Evolutionary conservation across 2,113 vertebrate genomes (phyloP), one percentile per base, ranked within the genome.

Genomic region (Xiphophorus maculatus): DNA sequence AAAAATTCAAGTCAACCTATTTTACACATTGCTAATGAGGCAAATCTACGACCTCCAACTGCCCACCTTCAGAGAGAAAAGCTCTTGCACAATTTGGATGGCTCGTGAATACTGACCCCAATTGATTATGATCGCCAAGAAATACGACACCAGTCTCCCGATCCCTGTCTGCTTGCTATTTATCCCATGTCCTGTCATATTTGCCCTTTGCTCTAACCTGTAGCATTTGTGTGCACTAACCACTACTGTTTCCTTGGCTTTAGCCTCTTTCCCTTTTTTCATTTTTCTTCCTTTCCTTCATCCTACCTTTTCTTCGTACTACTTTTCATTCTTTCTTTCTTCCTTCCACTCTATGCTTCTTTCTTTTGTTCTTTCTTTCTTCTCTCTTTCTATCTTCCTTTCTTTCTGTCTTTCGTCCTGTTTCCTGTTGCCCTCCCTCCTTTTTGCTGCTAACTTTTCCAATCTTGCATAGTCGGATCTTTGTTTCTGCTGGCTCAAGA

Each of bases 141-240:
- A 67, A 76, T 70, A 69, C 72, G 60, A 66, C 74, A 76, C 81
- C 69, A 71, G 77, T 27, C 7, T 35, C 84, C 88, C 54, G 3
- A 37, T 87, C 91, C 83, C 25, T 80, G 76, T 85, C 85, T 90
- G 77, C 82, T 82, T 88, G 79, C 79, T 84, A 80, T 88, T 65
- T 69, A 69, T 80, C 89, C 88, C 72, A 1, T 89, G 88, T 88
- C 88, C 83, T 90, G 87, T 89, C 80, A 48, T 77, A 88, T 85
- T 87, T 81, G 70, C 86, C 87, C 88, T 87, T 67, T 85, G 84
- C 84, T 86, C 86, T 88, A 85, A 88, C 90, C 73, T 71, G 83
- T 81, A 87, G 84, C 82, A 40, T 87, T 85, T 83, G 75, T 87
- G 86, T 90, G 89, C 88, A 91, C 92, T 93, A 93, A 93, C 91